Base-by-base conservation (phyloP, 2,888 invertebrate species). In the Conus canariensis region DNA sequence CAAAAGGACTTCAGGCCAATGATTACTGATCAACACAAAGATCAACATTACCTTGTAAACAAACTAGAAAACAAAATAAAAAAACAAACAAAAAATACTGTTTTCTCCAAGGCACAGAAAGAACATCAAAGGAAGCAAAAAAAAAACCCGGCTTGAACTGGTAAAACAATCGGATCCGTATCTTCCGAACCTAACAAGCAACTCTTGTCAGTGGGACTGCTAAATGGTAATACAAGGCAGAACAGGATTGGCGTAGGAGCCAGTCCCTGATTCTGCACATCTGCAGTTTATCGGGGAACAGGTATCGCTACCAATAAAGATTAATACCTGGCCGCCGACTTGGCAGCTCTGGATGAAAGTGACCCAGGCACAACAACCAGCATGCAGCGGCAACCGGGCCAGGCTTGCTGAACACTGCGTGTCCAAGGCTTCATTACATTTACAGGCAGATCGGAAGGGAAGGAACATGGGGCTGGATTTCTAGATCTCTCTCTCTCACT, bases 231-330 rank as follows among this genome's bases (percentile, higher is more conserved):
- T 7, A 16, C 60, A n/a, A 25, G 25, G 25, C 58, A 25, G 85
- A 59, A 70, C 70, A 70, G 22, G 70, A 1, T 8, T 14, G 64
- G 64, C 64, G 3, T 7, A 64, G 16, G 16, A 64, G 64, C 64
- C 64, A 64, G 10, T 64, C 64, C 64, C 64, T 64, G 64, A 64
- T 64, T 64, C 14, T 45, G 0, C 70, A 1, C 45, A 25, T 87
- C 87, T 87, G 87, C 58, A 58, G 45, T n/a, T 74, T 87, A 87
- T 87, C 87, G 74, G 16, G 4, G 14, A n/a, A 58, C 87, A 87
- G 70, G 64, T 64, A 67, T 87, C 87, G 45, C 70, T 45, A 8
- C 74, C 74, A 87, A 74, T 87, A 74, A 74, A 87, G 87, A 87
- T 87, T 87, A 87, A 87, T 87, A 70, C 8, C n/a, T 87, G 86